Evolutionary conservation across 1,140 invertebrate genomes (phyloP), one percentile per base, ranked within the genome.

Genomic region (Drosophila arawakana): DNA sequence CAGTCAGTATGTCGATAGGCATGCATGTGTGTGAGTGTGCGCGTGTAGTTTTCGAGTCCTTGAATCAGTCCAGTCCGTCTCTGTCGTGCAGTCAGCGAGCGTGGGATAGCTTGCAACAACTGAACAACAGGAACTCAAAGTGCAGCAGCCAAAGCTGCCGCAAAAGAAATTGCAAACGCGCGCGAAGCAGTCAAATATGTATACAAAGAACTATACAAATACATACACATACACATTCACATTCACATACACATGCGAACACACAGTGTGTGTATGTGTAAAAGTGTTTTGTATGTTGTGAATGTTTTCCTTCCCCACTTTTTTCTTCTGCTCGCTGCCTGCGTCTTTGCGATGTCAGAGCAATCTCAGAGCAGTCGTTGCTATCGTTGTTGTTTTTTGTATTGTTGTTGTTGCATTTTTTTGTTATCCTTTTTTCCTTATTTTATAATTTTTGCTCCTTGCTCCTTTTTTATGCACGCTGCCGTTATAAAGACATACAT

Each of bases 401-500:
- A 21, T 60, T 83, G 80, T 68, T 78, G 77, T 63, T 67, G 39
- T 43, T 73, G 62, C 60, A 55, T 46, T 47, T 65, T 60, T 70
- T 54, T 46, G 43, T 50, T n/a, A 30, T 25, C 41, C 15, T 41
- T 39, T 71, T 67, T 65, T 80, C 76, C 70, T 71, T 83, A 83
- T 88, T 83, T 88, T 83, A 88, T 88, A 88, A 88, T 80, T 80
- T 76, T 77, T 75, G 66, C 71, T 80, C 39, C 80, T 74, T 72
- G 79, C 69, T 66, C 34, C 76, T 69, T 81, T 81, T 82, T 84
- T 83, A 80, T 84, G 81, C 81, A 80, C 77, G 61, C 57, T 77
- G 73, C 68, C 83, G 73, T 88, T 86, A 88, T 86, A 86, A 86
- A 82, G 83, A 86, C 83, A 86, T 86, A 86, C 80, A 86, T 83